These are phyloP conservation scores for Frankliniella intonsa DNA, from an alignment of 2,888 invertebrate species.

Conservation along the genomic window DNA sequence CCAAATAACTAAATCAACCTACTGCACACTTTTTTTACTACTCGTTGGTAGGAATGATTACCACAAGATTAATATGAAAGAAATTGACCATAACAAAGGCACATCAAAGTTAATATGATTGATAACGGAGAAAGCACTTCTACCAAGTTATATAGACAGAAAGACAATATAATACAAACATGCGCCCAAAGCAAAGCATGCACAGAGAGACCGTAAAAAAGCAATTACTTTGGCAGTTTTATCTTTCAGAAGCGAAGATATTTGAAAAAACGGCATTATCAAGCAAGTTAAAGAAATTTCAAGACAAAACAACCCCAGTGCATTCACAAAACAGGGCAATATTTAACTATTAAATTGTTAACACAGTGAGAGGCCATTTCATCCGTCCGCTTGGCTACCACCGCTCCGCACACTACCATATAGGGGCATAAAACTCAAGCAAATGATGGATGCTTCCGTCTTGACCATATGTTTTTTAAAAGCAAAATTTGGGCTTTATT, in stretches of 20 bases:
- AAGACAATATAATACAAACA: not conserved
- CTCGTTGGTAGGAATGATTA: too few species aligned
- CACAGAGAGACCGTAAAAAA: not conserved
- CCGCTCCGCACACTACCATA: constrained; percentile 4
- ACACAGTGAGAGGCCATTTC: constrained; percentile 16
- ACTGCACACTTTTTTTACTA: too few species aligned
- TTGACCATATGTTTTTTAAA: not conserved
- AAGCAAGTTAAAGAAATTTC: not conserved
- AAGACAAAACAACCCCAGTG: not conserved
- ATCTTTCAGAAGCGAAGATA: not conserved
- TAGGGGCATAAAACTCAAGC: constrained; percentile 14
- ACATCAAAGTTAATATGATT: too few species aligned
- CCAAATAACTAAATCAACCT: too few species aligned
- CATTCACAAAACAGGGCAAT: not conserved
- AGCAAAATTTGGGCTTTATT: not conserved
- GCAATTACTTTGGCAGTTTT: too few species aligned
- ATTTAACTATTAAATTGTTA: not conserved
- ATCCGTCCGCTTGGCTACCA: constrained; percentile 22
- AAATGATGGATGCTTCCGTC: not conserved
- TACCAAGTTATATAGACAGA: not conserved
- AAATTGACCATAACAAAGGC: too few species aligned
- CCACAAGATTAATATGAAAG: too few species aligned
- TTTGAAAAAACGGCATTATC: not conserved
- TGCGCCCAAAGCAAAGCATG: not conserved
- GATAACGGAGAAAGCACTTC: too few species aligned